phyloP scores from a whole-genome alignment of 2,888 invertebrate genomes.

The Pristionchus arcanus region DNA sequence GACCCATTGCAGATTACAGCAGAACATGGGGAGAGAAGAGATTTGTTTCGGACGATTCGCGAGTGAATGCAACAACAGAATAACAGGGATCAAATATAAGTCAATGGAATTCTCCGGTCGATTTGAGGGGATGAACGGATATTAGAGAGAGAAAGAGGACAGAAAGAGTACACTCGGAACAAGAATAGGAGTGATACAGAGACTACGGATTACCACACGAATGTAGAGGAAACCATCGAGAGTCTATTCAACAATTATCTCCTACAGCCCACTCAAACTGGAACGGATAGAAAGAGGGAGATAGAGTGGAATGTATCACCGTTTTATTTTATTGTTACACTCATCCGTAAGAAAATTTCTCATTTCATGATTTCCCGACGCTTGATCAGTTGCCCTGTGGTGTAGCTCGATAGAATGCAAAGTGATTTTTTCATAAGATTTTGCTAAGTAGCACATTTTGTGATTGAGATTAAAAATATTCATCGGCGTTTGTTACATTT shows the following conservation, averaged over 20 bases:
- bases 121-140: neutral
- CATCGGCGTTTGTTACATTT: no score
- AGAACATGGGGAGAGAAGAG: neutral
- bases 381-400: no score
- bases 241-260: conserved; percentile 3
- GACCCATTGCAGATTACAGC: neutral
- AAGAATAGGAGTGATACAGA: neutral
- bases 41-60: neutral
- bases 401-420: no score
- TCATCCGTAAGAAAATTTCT: no score
- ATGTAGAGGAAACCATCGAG: neutral
- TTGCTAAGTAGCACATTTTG: no score
- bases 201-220: neutral
- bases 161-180: neutral
- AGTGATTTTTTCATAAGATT: no score
- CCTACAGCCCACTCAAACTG: neutral
- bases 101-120: neutral
- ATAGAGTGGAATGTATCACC: neutral
- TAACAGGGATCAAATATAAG: neutral
- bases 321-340: no score
- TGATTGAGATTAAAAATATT: no score
- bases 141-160: neutral
- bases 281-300: neutral
- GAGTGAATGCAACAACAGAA: neutral
- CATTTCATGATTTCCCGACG: no score